A percentile compares a stretch with the other conserved stretches of the same genome.
These are phyloP conservation scores for Myoxocephalus aenaeus DNA, from an alignment of 2,797 vertebrate species.

Conservation along the genomic window DNA sequence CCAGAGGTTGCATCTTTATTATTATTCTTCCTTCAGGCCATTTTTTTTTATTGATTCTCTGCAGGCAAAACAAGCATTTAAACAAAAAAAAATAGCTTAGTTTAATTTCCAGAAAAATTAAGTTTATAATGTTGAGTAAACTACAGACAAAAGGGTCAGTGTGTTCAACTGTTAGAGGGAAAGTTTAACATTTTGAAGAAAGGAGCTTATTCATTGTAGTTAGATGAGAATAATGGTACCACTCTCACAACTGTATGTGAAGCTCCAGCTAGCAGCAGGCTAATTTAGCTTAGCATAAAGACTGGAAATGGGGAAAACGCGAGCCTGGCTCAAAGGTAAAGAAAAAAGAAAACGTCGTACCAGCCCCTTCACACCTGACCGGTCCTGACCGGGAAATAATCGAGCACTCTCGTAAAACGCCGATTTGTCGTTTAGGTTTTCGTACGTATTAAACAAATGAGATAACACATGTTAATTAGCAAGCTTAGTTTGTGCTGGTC, in stretches of 20 bases:
- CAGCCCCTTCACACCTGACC: no score
- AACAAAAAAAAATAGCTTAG: no score
- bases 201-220: conserved; percentile 7
- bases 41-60: conserved; percentile 34
- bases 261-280: neutral
- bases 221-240: conserved; percentile 11
- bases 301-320: neutral
- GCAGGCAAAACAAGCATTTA: conserved; percentile 65
- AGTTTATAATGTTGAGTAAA: neutral
- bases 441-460: neutral
- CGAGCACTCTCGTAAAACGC: neutral
- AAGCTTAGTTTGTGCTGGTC: neutral
- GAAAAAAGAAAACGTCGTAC: neutral
- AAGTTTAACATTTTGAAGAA: conserved; percentile 36
- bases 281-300: neutral
- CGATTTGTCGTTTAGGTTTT: neutral
- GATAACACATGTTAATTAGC: neutral
- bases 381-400: neutral
- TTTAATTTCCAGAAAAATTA: conserved; percentile 23
- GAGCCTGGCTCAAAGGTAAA: neutral
- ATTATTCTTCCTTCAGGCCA: conserved; percentile 48
- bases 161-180: conserved; percentile 18
- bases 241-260: neutral
- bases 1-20: conserved; percentile 76
- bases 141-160: conserved; percentile 10